Conservation (phyloP, 2,113 vertebrate genomes). For the Neopipo cinnamomea region DNA sequence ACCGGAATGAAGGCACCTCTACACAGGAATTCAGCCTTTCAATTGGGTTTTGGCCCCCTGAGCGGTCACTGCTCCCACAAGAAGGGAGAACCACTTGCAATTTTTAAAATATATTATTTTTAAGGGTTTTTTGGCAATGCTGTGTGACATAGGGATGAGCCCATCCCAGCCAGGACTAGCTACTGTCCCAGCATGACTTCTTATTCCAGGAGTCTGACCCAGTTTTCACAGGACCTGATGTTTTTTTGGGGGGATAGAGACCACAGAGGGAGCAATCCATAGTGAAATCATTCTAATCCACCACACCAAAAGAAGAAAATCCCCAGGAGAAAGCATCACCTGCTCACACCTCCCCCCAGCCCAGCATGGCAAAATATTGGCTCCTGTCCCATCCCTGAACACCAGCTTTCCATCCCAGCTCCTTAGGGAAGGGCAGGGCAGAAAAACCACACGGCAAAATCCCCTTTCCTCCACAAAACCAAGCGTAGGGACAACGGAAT, state of each 20-base stretch:
- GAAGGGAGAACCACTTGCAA: background rate
- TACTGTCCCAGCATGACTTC: background rate
- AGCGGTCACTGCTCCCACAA: background rate
- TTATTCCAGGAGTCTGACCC: background rate
- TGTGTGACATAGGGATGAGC: background rate
- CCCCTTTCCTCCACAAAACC: background rate
- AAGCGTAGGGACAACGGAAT: background rate
- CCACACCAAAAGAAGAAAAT: accelerated
- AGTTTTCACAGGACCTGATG: background rate
- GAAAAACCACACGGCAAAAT: background rate
- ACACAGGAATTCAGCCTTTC: background rate
- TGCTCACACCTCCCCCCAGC: background rate
- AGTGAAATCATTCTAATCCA: background rate
- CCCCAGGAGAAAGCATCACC: background rate
- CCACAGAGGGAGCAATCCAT: background rate
- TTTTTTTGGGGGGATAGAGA: background rate
- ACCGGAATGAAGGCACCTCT: background rate
- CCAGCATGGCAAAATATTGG: background rate
- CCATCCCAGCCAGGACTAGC: background rate
- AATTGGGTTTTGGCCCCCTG: background rate
- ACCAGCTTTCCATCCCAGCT: background rate
- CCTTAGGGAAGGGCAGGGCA: background rate
- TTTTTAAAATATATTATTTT: accelerated
- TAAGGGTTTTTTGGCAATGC: background rate
- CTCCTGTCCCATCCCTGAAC: background rate